These are phyloP conservation scores for Epinephelus cyanopodus DNA, from an alignment of 2,113 vertebrate genomes.

Conservation along the genomic window DNA sequence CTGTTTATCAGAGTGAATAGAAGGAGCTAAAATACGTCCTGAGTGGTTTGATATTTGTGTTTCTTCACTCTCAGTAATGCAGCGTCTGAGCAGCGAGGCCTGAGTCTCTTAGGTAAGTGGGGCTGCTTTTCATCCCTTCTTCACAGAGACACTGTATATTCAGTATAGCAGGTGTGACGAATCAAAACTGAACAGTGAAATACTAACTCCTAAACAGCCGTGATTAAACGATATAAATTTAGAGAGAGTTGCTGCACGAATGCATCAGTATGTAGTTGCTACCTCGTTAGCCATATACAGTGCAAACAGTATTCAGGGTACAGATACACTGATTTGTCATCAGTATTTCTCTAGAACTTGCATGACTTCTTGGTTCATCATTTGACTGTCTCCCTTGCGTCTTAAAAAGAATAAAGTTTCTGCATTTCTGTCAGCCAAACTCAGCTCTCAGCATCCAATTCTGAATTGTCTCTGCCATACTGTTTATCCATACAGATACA, in stretches of 20 bases:
- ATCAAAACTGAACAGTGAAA: not conserved
- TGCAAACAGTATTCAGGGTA: not conserved
- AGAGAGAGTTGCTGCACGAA: not conserved
- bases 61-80: constrained; percentile 26
- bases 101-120: not conserved
- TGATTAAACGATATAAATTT: not conserved
- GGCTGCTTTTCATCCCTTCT: constrained; percentile 3
- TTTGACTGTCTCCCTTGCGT: not conserved
- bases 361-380: no score
- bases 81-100: not conserved
- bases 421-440: not conserved
- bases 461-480: no score
- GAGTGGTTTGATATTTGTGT: constrained; percentile 52
- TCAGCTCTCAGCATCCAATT: not conserved
- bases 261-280: not conserved
- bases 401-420: not conserved
- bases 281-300: not conserved
- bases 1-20: constrained; percentile 43
- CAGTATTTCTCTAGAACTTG: not conserved
- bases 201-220: not conserved
- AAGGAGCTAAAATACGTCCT: constrained; percentile 37
- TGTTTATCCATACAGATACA: no score
- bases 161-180: no score
- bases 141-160: not conserved
- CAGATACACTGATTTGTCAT: not conserved